Conservation (phyloP, 2,797 vertebrate genomes). For the Bradypodion ventrale region DNA sequence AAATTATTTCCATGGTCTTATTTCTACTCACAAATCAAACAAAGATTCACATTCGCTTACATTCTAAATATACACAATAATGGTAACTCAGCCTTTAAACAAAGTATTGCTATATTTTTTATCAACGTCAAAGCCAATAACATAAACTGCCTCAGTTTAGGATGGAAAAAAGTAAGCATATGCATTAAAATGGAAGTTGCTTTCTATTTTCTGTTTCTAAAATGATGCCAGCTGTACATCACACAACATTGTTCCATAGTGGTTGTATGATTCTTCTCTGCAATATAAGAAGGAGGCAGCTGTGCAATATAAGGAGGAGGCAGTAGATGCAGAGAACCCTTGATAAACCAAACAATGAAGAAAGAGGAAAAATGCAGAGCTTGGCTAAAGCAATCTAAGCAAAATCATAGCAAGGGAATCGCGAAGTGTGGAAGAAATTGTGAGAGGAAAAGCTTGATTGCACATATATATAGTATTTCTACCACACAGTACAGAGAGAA, state of each 20-base stretch:
- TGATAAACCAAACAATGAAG: background rate
- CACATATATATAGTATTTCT: background rate
- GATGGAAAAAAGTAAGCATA: background rate
- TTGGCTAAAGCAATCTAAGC: background rate
- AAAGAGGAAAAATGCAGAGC: background rate
- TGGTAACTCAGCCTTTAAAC: background rate
- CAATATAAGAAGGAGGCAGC: background rate
- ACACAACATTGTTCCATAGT: background rate
- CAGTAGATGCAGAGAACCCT: background rate
- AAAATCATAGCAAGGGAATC: no score
- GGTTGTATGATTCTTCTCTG: background rate
- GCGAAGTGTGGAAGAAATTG: background rate
- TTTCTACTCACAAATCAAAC: background rate
- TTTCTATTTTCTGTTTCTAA: background rate
- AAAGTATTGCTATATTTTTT: background rate
- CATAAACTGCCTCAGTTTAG: background rate
- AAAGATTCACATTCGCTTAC: background rate
- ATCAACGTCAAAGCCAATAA: background rate
- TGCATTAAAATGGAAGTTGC: background rate
- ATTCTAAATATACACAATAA: background rate
- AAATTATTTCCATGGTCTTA: background rate
- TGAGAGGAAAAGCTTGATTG: background rate
- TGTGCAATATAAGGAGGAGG: background rate
- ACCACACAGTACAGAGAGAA: no score
- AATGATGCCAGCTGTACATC: background rate